Evolutionary conservation across 1,140 invertebrate species (phyloP).

Genomic region (Gryon sp.): DNA sequence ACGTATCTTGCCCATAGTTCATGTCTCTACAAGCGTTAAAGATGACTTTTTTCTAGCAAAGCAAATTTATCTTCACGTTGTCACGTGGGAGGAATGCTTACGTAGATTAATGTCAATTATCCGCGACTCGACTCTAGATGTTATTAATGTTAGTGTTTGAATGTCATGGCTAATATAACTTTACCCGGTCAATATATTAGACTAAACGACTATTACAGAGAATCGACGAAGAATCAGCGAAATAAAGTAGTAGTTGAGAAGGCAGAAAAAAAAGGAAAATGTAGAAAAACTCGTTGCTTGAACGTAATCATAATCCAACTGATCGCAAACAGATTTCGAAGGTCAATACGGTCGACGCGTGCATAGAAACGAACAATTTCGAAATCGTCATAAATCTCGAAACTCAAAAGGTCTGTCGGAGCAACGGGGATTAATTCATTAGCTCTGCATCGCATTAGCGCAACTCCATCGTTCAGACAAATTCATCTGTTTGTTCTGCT

Average conservation of each 20-base stretch:
- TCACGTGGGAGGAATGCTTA: slow-evolving; percentile 64
- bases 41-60: slow-evolving; percentile 63
- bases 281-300: neutral
- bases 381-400: slow-evolving; percentile 59
- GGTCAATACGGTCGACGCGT: slow-evolving; percentile 42
- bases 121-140: slow-evolving; percentile 46
- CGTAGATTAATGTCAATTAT: slow-evolving; percentile 65
- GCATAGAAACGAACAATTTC: slow-evolving; percentile 38
- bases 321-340: slow-evolving; percentile 48
- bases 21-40: slow-evolving; percentile 50
- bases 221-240: slow-evolving; percentile 9
- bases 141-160: slow-evolving; percentile 59
- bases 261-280: slow-evolving; percentile 7
- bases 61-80: slow-evolving; percentile 63
- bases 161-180: slow-evolving; percentile 60
- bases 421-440: slow-evolving; percentile 48
- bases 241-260: slow-evolving; percentile 7
- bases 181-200: slow-evolving; percentile 54
- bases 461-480: slow-evolving; percentile 21
- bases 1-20: neutral
- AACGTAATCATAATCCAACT: slow-evolving; percentile 44
- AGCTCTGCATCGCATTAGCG: slow-evolving; percentile 49
- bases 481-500: slow-evolving; percentile 42
- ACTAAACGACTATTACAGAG: slow-evolving; percentile 22
- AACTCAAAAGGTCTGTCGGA: slow-evolving; percentile 57